phyloP scores from a whole-genome alignment of 2,888 invertebrate genomes.

The Idaea straminata region DNA sequence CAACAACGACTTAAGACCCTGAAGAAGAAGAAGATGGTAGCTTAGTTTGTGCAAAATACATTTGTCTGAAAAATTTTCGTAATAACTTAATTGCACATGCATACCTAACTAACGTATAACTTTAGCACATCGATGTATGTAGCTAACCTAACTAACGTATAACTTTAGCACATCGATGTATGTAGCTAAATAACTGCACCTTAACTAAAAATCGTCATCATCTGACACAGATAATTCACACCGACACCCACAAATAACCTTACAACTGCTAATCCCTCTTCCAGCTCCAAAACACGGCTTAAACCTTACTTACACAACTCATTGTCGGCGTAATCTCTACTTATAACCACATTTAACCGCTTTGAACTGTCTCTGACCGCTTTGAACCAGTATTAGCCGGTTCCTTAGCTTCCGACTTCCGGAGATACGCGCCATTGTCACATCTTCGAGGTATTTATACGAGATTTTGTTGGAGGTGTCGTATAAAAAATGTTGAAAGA shows the following conservation, averaged over 20 bases:
- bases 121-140: too few relatives aligned
- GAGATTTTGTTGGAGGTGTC: not conserved
- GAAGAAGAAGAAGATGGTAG: too few relatives aligned
- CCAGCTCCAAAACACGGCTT: slow-evolving; percentile 12
- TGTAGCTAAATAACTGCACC: not conserved
- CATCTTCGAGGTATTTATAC: not conserved
- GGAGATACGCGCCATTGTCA: not conserved
- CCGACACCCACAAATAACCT: slow-evolving; percentile 46
- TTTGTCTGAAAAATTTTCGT: too few relatives aligned
- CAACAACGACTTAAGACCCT: too few relatives aligned
- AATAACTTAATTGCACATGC: too few relatives aligned
- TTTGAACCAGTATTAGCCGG: not conserved
- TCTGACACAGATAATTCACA: slow-evolving; percentile 34
- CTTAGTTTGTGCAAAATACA: too few relatives aligned
- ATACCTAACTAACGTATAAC: too few relatives aligned
- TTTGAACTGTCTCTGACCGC: not conserved
- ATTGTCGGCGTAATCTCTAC: not conserved
- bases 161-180: too few relatives aligned
- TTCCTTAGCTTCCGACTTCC: not conserved
- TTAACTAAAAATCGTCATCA: not conserved
- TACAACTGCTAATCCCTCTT: slow-evolving; percentile 1
- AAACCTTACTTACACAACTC: slow-evolving; percentile 16
- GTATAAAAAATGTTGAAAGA: not conserved
- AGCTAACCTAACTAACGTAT: too few relatives aligned
- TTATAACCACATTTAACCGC: not conserved